These are phyloP conservation scores for Saxicola maurus DNA, from an alignment of 2,797 vertebrate species.

Conservation along the genomic window DNA sequence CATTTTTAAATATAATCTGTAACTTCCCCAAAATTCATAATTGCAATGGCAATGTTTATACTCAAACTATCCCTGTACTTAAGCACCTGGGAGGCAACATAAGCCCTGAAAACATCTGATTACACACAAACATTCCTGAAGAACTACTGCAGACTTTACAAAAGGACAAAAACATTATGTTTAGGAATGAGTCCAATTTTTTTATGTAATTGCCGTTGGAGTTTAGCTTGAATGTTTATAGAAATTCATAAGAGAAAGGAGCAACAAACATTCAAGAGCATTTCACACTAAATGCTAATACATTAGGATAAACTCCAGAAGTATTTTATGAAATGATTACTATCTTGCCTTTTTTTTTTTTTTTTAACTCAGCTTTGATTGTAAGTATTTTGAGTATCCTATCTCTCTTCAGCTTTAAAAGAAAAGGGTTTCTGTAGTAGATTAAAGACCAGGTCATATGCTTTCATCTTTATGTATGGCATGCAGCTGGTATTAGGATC, in stretches of 20 bases:
- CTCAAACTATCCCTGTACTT: background rate
- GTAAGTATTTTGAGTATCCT: background rate
- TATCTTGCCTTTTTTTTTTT: background rate
- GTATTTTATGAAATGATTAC: background rate
- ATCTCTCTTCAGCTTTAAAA: background rate
- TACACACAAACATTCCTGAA: constrained; percentile 10
- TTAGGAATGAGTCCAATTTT: background rate
- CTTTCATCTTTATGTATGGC: background rate
- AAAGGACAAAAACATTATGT: background rate
- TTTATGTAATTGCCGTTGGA: background rate
- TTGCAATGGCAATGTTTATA: background rate
- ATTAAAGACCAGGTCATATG: rapidly evolving
- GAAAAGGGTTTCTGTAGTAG: background rate
- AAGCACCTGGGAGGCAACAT: background rate
- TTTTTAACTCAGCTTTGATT: background rate
- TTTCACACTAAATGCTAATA: background rate
- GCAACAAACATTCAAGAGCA: background rate
- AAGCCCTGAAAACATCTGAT: background rate
- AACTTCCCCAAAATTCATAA: background rate
- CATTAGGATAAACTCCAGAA: background rate
- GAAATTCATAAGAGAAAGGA: background rate
- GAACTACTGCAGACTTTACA: background rate
- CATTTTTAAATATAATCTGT: background rate
- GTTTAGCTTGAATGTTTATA: background rate
- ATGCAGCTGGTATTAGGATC: background rate